Percentiles rank a stretch among this genome's conserved stretches.
These are phyloP conservation scores for Hyles euphorbiae DNA, from an alignment of 1,140 invertebrate genomes.

Conservation along the genomic window DNA sequence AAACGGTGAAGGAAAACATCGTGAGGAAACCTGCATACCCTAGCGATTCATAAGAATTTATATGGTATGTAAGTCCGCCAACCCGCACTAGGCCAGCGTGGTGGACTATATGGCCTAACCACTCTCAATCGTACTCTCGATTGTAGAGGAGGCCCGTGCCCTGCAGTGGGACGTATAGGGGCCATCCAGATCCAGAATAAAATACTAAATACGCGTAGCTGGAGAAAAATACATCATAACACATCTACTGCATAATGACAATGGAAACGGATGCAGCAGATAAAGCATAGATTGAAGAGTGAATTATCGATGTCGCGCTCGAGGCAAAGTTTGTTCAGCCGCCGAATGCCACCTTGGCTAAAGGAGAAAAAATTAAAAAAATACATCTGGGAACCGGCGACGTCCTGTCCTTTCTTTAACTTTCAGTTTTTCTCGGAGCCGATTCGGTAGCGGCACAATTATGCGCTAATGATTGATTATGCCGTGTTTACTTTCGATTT, in stretches of 20 bases:
- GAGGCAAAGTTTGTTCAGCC: conserved; percentile 58
- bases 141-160: too few relatives aligned
- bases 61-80: too few relatives aligned
- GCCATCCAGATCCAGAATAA: too few relatives aligned
- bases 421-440: conserved; percentile 44
- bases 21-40: too few relatives aligned
- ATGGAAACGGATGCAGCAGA: conserved; percentile 39
- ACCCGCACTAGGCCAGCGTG: too few relatives aligned
- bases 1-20: too few relatives aligned
- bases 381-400: conserved; percentile 49
- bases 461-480: conserved; percentile 62
- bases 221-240: too few relatives aligned
- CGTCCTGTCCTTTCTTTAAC: conserved; percentile 53
- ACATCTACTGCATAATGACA: neutral
- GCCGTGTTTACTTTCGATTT: conserved; percentile 52
- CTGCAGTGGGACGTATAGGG: too few relatives aligned
- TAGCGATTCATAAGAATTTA: too few relatives aligned
- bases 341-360: conserved; percentile 48
- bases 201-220: too few relatives aligned
- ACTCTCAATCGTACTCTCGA: too few relatives aligned
- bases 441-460: conserved; percentile 34
- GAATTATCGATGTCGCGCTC: conserved; percentile 66
- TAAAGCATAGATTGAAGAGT: conserved; percentile 50
- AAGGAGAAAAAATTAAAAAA: conserved; percentile 46
- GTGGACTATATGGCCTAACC: too few relatives aligned